Base-by-base conservation (phyloP, 2,888 invertebrate genomes). In the Dorcus parallelipipedus region DNA sequence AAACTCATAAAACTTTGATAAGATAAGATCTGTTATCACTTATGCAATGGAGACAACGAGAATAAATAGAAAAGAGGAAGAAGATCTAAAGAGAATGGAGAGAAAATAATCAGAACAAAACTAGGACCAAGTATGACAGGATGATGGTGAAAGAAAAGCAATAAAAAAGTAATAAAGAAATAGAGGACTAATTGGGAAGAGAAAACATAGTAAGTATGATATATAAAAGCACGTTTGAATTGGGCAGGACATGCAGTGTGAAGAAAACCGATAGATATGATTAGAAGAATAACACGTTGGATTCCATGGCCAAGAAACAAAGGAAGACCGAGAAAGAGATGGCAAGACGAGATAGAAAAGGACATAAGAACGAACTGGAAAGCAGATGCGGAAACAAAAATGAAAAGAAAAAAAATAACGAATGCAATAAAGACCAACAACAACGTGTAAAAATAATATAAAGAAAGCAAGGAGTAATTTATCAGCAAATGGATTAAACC, bases 71-170 rank as follows among this genome's bases (percentile, higher is more conserved):
- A 52, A 52, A 52, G 41, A 52, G 42, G 6, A 20, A 20, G 20
- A 20, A 20, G 20, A 20, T 3, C 20, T 55, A n/a, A 52, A 52
- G 45, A 52, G n/a, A 56, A 14, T n/a, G 23, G 4, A 10, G 47
- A 47, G 39, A 23, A 57, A 57, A 45, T 47, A 53, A 41, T 43
- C 26, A 33, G 26, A 47, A 47, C 39, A 23, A 53, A 52, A 54
- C 45, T 53, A 23, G 53, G 26, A 26, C 53, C 57, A 53, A 48
- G 26, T 23, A 57, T 53, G 43, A 57, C 53, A 45, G 26, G 14
- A 23, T 14, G 20, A 45, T 53, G 40, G 48, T 23, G 39, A 57
- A 53, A 38, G 14, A 53, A 57, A 41, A 48, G 10, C 38, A 14
- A 14, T 14, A 14, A 41, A 52, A 48, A 47, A 54, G 38, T 5